phyloP scores from a whole-genome alignment of 2,888 invertebrate species.

The Noctua janthe region DNA sequence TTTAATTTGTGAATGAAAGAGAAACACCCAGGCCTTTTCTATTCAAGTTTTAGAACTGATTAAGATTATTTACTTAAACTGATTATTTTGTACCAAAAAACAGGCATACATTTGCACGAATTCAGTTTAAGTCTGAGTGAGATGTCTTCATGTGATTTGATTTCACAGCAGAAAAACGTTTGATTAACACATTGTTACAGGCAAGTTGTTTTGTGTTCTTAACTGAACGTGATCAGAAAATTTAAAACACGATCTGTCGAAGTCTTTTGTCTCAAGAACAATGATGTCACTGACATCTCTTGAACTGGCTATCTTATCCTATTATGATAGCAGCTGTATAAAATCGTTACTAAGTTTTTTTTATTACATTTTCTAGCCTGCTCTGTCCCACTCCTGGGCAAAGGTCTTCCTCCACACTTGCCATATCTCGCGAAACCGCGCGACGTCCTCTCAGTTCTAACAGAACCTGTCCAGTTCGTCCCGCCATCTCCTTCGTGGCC shows the following conservation, averaged over 20 bases:
- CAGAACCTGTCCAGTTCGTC: no score
- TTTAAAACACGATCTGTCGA: neutral
- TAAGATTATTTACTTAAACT: neutral
- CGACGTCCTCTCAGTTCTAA: no score
- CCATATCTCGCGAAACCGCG: no score
- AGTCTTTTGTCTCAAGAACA: neutral
- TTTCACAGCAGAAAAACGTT: neutral
- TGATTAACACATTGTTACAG: neutral
- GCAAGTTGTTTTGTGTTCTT: neutral
- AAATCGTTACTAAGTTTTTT: no score
- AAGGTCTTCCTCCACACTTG: no score
- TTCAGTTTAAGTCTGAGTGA: neutral
- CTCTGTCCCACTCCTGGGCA: no score
- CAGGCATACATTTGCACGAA: neutral
- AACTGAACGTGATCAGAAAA: neutral
- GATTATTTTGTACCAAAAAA: neutral
- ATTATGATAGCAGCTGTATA: no score
- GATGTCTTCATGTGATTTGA: neutral
- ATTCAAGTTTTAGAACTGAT: neutral
- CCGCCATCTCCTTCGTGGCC: no score
- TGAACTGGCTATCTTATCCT: no score
- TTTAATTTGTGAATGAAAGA: slow-evolving; percentile 26
- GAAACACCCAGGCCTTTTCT: neutral
- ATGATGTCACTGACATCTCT: neutral
- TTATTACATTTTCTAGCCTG: no score